Evolutionary conservation across 2,113 vertebrate genomes (phyloP).

Genomic region (Thinocorus orbignyianus): DNA sequence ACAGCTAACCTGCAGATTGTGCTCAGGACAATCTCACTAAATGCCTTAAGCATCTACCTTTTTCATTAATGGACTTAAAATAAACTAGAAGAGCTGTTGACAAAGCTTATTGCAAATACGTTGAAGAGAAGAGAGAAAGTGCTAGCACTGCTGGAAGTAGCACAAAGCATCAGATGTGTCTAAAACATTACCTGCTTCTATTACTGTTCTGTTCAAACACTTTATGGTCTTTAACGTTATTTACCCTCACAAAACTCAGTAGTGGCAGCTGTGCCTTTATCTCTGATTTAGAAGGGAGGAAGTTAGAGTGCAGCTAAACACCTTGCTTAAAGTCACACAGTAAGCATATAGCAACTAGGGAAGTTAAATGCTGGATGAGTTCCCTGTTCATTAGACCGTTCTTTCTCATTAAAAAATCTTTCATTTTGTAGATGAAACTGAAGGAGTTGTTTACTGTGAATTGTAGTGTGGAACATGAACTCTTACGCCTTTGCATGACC

Average conservation of each 20-base stretch:
- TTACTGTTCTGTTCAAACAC: neutral
- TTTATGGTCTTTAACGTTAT: neutral
- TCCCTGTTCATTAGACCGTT: neutral
- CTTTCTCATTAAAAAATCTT: neutral
- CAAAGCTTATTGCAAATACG: constrained; percentile 4
- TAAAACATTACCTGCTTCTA: neutral
- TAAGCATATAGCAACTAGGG: neutral
- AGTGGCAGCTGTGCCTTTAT: neutral
- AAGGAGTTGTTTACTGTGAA: neutral
- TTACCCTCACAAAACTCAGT: neutral
- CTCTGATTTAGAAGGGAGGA: neutral
- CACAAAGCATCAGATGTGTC: neutral
- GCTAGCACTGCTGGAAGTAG: neutral
- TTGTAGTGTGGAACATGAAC: neutral
- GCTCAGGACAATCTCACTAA: constrained; percentile 4
- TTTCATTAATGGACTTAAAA: constrained; percentile 21
- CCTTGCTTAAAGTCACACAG: neutral
- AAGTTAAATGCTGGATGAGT: neutral
- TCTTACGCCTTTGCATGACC: neutral
- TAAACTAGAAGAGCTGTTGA: neutral
- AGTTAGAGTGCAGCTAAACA: neutral
- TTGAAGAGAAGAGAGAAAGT: neutral
- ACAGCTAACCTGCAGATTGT: neutral
- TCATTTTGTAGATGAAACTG: neutral
- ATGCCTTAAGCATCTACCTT: neutral